phyloP scores from a whole-genome alignment of 2,797 vertebrate genomes.

The Scleropages formosus region DNA sequence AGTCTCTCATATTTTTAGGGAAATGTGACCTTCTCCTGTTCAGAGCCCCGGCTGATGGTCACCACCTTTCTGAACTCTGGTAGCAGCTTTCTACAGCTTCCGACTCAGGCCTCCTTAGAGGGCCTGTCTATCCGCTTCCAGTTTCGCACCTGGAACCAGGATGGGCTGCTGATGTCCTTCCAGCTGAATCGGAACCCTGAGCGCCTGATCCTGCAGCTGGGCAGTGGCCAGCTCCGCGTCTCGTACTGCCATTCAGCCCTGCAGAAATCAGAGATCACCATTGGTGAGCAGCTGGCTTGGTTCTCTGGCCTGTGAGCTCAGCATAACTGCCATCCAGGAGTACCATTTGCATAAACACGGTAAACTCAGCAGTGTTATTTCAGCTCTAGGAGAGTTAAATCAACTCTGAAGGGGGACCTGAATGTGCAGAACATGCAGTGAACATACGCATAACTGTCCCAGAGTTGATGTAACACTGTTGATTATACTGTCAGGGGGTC shows the following conservation, averaged over 20 bases:
- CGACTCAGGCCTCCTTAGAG: conserved; percentile 63
- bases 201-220: conserved; percentile 68
- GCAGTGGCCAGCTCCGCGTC: conserved; percentile 62
- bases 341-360: not conserved
- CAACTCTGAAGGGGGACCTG: too few relatives aligned
- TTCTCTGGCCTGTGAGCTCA: not conserved
- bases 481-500: too few relatives aligned
- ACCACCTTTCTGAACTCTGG: conserved; percentile 72
- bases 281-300: conserved; percentile 61
- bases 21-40: conserved; percentile 81
- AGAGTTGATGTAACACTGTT: too few relatives aligned
- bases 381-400: too few relatives aligned
- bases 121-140: conserved; percentile 76
- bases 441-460: too few relatives aligned
- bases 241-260: conserved; percentile 64
- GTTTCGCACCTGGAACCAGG: conserved; percentile 81
- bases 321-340: not conserved
- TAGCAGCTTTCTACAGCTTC: conserved; percentile 73
- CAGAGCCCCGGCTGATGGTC: conserved; percentile 70
- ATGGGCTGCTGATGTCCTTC: conserved; percentile 73
- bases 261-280: conserved; percentile 65
- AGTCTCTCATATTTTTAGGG: conserved; percentile 64
- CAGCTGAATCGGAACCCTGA: conserved; percentile 66
- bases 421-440: too few relatives aligned
- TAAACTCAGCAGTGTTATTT: too few relatives aligned